phyloP scores from a whole-genome alignment of 2,113 vertebrate species.

The Cynopterus brachyotis region DNA sequence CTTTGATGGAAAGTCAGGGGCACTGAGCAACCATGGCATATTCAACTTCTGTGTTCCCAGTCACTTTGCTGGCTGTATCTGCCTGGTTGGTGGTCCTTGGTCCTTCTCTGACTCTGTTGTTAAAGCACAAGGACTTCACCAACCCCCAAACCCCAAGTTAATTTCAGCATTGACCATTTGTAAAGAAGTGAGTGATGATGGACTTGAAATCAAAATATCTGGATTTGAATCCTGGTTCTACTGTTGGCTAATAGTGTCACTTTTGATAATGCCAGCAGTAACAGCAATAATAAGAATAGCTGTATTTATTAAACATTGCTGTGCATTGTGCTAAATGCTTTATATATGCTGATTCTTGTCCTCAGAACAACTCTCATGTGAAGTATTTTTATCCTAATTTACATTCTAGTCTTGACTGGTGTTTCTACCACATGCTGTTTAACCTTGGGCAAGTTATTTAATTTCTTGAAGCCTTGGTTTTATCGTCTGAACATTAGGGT shows the following conservation, averaged over 20 bases:
- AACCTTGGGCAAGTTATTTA: background rate
- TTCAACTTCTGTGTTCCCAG: background rate
- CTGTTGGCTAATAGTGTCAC: background rate
- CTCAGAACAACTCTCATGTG: background rate
- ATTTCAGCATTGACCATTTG: background rate
- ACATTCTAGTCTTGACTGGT: background rate
- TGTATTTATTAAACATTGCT: background rate
- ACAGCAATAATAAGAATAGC: background rate
- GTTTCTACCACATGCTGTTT: background rate
- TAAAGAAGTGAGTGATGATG: background rate
- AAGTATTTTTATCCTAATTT: background rate
- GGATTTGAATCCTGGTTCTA: background rate
- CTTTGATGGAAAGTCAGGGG: background rate
- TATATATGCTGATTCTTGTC: background rate
- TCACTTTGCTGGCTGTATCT: background rate
- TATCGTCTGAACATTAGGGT: conserved; percentile 3
- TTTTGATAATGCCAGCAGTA: background rate
- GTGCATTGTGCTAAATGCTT: background rate
- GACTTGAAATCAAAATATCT: background rate
- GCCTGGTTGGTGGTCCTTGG: background rate
- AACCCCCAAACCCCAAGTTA: background rate
- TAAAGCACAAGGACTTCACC: background rate
- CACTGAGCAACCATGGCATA: background rate
- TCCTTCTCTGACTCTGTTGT: background rate
- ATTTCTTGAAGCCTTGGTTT: conserved; percentile 48